Conservation (phyloP, 1,140 invertebrate species). For the Micrasema longulum region DNA sequence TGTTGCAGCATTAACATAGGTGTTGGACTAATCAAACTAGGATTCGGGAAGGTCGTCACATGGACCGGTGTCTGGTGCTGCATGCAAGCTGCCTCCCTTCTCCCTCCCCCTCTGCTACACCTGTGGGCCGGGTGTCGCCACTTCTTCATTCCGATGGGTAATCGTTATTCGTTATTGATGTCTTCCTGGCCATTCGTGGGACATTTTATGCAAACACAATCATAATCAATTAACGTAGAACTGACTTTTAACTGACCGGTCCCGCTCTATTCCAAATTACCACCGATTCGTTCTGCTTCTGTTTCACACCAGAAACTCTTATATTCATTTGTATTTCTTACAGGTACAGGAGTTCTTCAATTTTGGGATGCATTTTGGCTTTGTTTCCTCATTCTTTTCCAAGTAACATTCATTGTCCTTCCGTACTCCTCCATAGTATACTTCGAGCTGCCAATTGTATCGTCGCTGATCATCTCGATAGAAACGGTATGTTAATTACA, state of each 20-base stretch:
- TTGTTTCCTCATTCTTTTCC: conserved; percentile 61
- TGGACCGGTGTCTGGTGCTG: conserved; percentile 65
- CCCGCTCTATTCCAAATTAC: too few relatives aligned
- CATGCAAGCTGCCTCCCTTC: conserved; percentile 63
- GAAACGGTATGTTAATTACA: conserved; percentile 73
- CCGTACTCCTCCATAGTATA: conserved; percentile 67
- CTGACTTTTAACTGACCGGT: too few relatives aligned
- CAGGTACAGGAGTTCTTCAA: conserved; percentile 17
- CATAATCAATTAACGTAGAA: too few relatives aligned
- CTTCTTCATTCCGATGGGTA: neutral
- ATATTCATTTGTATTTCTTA: conserved; percentile 31
- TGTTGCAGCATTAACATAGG: conserved; percentile 65
- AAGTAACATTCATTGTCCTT: conserved; percentile 66
- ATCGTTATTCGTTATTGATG: too few relatives aligned
- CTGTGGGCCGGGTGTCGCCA: conserved; percentile 59
- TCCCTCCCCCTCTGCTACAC: conserved; percentile 63
- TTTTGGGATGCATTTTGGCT: conserved; percentile 66
- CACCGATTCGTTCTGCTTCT: too few relatives aligned
- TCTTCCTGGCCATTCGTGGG: too few relatives aligned
- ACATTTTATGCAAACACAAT: too few relatives aligned
- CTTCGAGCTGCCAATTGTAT: conserved; percentile 71
- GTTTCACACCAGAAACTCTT: too few relatives aligned
- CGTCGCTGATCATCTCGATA: conserved; percentile 69
- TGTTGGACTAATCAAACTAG: conserved; percentile 62
- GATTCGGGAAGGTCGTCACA: conserved; percentile 65